Evolutionary conservation across 1,140 invertebrate species (phyloP).

Genomic region (Diplogasteroides magnus): DNA sequence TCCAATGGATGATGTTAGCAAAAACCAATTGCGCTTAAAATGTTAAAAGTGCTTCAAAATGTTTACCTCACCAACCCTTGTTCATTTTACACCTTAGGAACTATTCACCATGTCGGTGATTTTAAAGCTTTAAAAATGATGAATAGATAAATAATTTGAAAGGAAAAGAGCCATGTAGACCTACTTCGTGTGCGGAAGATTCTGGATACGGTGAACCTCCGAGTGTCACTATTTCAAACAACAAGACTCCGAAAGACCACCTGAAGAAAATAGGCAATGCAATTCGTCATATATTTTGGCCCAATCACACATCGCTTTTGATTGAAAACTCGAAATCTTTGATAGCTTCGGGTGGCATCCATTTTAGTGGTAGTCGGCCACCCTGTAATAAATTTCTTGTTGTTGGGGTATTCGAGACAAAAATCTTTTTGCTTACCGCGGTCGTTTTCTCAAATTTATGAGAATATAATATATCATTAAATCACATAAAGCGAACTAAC

Average conservation of each 20-base stretch:
- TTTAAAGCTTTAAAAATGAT: too few relatives aligned
- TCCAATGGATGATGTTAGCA: too few relatives aligned
- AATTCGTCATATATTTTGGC: too few relatives aligned
- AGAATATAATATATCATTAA: neutral
- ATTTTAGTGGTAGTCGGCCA: conserved; percentile 30
- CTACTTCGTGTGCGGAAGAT: neutral
- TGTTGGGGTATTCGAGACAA: too few relatives aligned
- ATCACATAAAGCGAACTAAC: neutral
- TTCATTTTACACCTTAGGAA: too few relatives aligned
- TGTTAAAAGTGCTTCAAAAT: neutral
- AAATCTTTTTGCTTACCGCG: too few relatives aligned
- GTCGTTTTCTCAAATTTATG: neutral
- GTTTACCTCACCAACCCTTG: neutral
- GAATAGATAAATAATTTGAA: too few relatives aligned
- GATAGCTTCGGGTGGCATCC: conserved; percentile 58
- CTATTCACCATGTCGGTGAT: too few relatives aligned
- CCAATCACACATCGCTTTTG: conserved; percentile 59
- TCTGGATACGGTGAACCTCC: conserved; percentile 57
- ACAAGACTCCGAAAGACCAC: conserved; percentile 60
- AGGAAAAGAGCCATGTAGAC: too few relatives aligned
- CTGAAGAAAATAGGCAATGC: conserved; percentile 44
- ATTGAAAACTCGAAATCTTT: conserved; percentile 58
- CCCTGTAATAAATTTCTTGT: too few relatives aligned
- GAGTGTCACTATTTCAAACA: conserved; percentile 60
- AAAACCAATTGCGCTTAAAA: too few relatives aligned